Conservation (phyloP, 2,113 vertebrate genomes). For the Mohoua ochrocephala region DNA sequence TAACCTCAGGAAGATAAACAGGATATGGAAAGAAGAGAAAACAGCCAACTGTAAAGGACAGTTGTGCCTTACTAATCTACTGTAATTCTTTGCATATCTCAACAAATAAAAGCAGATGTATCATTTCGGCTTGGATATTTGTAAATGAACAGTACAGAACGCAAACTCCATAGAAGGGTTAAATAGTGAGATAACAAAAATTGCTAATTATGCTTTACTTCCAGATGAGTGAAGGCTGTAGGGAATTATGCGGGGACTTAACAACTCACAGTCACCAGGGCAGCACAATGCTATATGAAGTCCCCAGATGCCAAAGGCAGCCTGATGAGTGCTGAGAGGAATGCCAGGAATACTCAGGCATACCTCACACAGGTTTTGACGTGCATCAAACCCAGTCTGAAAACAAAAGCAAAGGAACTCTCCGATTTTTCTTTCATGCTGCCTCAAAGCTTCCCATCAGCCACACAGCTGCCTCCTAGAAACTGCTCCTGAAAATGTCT, state of each 20-base stretch:
- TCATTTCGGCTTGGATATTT: not conserved
- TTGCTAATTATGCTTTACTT: constrained; percentile 33
- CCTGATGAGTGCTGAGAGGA: not conserved
- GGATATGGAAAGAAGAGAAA: not conserved
- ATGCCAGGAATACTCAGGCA: not conserved
- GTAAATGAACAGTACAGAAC: not conserved
- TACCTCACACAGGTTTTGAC: not conserved
- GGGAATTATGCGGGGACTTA: not conserved
- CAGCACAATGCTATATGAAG: not conserved
- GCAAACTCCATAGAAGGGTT: not conserved
- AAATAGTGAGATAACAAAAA: not conserved
- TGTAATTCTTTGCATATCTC: not conserved
- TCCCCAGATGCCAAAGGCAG: not conserved
- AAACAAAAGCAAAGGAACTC: not conserved
- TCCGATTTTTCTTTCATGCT: not conserved
- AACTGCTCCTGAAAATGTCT: not conserved
- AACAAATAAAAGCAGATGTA: not conserved
- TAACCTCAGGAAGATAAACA: not conserved
- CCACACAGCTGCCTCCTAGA: not conserved
- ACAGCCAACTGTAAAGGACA: not conserved
- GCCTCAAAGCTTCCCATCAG: not conserved
- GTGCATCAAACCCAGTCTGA: not conserved
- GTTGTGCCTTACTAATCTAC: not conserved
- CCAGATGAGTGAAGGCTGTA: constrained; percentile 8
- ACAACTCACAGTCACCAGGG: not conserved